phyloP scores from a whole-genome alignment of 2,797 vertebrate species.

The Squalus acanthias region DNA sequence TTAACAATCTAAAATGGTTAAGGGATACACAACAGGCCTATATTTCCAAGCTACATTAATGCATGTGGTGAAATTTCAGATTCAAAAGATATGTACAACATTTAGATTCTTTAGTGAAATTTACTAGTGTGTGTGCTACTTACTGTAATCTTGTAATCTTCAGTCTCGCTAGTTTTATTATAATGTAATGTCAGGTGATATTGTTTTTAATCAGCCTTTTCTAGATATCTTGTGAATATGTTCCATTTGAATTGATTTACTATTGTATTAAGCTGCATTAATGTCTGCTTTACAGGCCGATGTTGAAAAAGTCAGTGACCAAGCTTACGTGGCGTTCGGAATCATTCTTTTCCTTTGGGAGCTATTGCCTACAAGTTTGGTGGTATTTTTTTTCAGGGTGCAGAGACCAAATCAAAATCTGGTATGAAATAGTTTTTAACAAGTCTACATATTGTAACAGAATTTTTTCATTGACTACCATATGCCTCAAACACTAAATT shows the following conservation, averaged over 20 bases:
- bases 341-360: slow-evolving; percentile 92
- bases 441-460: neutral
- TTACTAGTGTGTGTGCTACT: neutral
- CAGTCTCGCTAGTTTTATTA: neutral
- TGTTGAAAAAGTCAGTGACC: slow-evolving; percentile 66
- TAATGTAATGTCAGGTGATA: neutral
- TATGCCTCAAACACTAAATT: neutral
- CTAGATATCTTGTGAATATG: neutral
- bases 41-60: neutral
- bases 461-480: neutral
- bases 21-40: neutral
- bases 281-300: slow-evolving; percentile 55
- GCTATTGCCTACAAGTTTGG: slow-evolving; percentile 79
- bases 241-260: neutral
- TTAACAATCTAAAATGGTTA: neutral
- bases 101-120: neutral
- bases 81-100: neutral
- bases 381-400: slow-evolving; percentile 88
- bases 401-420: slow-evolving; percentile 82
- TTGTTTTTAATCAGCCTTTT: neutral
- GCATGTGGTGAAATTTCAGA: neutral
- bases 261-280: slow-evolving; percentile 12
- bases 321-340: slow-evolving; percentile 82
- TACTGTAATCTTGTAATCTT: neutral
- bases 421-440: slow-evolving; percentile 59